These are phyloP conservation scores for Scopus umbretta DNA, from an alignment of 2,113 vertebrate species.

Conservation along the genomic window DNA sequence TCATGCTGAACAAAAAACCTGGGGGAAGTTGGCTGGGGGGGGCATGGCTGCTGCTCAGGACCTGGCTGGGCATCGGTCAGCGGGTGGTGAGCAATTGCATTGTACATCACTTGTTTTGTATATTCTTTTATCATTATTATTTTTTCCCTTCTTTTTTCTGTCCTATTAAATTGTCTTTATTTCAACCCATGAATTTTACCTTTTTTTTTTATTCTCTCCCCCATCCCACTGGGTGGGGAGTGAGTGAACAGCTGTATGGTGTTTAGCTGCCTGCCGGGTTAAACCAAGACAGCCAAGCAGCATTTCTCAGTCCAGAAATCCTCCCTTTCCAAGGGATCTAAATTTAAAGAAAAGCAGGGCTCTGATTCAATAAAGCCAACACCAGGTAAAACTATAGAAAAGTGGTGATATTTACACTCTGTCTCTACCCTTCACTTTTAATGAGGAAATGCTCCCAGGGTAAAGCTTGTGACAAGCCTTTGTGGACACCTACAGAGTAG, in stretches of 20 bases:
- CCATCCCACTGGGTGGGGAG: background rate
- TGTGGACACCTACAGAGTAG: background rate
- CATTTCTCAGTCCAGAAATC: background rate
- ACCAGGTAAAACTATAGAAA: background rate
- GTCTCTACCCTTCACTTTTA: constrained; percentile 62
- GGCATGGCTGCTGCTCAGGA: too few relatives aligned
- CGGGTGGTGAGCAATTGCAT: background rate
- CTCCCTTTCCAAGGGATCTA: background rate
- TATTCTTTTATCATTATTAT: background rate
- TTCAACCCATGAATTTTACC: background rate
- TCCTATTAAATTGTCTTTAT: background rate
- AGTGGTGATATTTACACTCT: constrained; percentile 39
- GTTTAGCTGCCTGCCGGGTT: background rate
- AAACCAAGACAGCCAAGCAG: background rate
- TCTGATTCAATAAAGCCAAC: background rate
- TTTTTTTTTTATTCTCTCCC: background rate
- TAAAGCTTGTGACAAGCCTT: constrained; percentile 52
- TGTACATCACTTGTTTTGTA: background rate
- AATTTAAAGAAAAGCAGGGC: background rate
- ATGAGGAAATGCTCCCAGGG: constrained; percentile 50
- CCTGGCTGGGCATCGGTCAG: background rate
- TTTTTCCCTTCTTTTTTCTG: background rate
- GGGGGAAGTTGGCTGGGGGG: too few relatives aligned
- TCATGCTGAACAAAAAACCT: too few relatives aligned
- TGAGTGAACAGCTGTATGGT: background rate